Evolutionary conservation across 2,888 invertebrate genomes (phyloP), one percentile per base, ranked within the genome.

Genomic region (Drosophila austrosaltans): DNA sequence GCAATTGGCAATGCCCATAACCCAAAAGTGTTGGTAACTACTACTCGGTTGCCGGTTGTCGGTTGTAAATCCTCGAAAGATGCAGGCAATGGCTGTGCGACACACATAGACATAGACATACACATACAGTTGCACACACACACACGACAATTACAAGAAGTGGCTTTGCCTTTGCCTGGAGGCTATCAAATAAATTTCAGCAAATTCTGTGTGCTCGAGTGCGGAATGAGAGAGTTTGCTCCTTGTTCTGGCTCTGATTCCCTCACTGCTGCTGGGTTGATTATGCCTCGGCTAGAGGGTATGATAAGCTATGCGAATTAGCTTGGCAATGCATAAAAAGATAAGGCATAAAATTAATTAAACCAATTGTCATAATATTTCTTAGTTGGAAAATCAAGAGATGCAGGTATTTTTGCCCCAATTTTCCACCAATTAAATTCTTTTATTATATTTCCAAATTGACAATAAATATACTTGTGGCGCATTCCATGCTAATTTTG

Each of bases 11-110:
- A 16, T 25, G 20, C 20, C 69, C 64, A 66, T 66, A 78, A 83
- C 83, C 83, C 84, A 66, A 89, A 84, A 84, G 89, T 89, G 89
- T 89, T 89, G 83, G 83, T 84, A 84, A 84, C 89, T 72, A 48
- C 48, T 12, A 48, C 10, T 48, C 48, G 48, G 25, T 48, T 48
- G 48, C 25, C 48, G 22, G 22, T 25, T 84, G 83, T 87, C 71
- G 89, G 83, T 72, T 59, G 63, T 54, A 59, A 73, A 72, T 62
- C 25, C 63, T 63, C 60, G 44, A 66, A 76, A 67, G 63, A 72
- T 69, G 62, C 73, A 77, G 76, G 53, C 76, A 36, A 36, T 36
- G 36, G 8, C 36, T 36, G 36, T 36, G 36, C 8, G 36, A 36
- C 32, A 32, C 32, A 66, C 70, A 66, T 69, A 65, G 71, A 73